Base-by-base conservation (phyloP, 2,797 vertebrate species). In the Melanotaenia nigrans region DNA sequence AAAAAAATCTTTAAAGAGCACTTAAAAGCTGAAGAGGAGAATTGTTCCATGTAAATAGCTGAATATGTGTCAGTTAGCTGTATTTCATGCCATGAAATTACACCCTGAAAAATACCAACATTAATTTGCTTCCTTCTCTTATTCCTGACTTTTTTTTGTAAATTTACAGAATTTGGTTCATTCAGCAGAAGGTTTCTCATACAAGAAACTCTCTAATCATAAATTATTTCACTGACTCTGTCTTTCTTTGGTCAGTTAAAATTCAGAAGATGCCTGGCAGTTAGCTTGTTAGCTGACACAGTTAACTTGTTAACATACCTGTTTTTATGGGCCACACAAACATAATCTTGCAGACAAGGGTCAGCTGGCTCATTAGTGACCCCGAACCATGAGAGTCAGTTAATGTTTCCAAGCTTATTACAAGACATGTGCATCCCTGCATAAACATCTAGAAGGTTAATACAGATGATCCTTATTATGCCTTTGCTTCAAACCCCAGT, bases 371-470 rank as follows among this genome's bases (percentile, higher is more conserved):
- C 70, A 65, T 68, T 60, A 12, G 38, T 73, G 77, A 87, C 78
- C 65, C 68, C 6, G 25, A 57, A 62, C 65, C 33, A 67, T 28
- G 9, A 56, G 28, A 40, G 40, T 42, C 55, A 78, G 18, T 68
- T 82, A 58, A 82, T 81, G 66, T 78, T 75, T 76, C 78, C 63
- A 73, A 68, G 53, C 47, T 71, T 7, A 10, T 73, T 63, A 80
- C n/a, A 45, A 81, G 68, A 83, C 66, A 36, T 75, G 71, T 61
- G 33, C 71, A 49, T 60, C 63, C 59, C 32, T 54, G 57, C 20
- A n/a, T 61, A 36, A 64, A 33, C 8, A 1, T 51, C n/a, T 36
- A 36, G 18, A 57, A 45, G 32, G 14, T 57, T 74, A 72, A 42
- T 22, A 35, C 49, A 59, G 42, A 71, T 40, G 32, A 58, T 47